Evolutionary conservation across 2,888 invertebrate genomes (phyloP).

Genomic region (Acrocyrtus sp.): DNA sequence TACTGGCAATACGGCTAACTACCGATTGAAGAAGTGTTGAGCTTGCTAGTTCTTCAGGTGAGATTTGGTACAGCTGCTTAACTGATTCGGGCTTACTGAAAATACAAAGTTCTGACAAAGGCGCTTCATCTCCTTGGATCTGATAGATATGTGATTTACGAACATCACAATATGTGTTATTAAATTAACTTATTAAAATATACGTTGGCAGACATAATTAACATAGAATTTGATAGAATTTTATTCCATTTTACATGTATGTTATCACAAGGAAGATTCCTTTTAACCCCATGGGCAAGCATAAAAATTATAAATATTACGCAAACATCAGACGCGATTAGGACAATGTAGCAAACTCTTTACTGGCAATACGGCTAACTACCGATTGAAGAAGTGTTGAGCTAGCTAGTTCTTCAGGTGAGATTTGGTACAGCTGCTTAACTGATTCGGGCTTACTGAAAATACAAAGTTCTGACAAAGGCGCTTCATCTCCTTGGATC

Average conservation of each 20-base stretch:
- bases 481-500: slow-evolving; percentile 71
- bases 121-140: slow-evolving; percentile 71
- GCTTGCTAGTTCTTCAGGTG: slow-evolving; percentile 68
- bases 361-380: slow-evolving; percentile 76
- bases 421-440: slow-evolving; percentile 73
- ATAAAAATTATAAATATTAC: background rate
- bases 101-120: slow-evolving; percentile 68
- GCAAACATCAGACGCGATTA: slow-evolving; percentile 62
- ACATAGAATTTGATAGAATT: too few species aligned
- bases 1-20: slow-evolving; percentile 76
- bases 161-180: slow-evolving; percentile 32
- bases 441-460: slow-evolving; percentile 70
- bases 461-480: slow-evolving; percentile 68
- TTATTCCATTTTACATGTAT: too few species aligned
- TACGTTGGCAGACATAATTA: slow-evolving; percentile 11
- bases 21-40: slow-evolving; percentile 71
- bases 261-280: too few species aligned
- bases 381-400: slow-evolving; percentile 71
- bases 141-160: slow-evolving; percentile 57
- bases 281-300: too few species aligned
- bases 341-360: slow-evolving; percentile 68
- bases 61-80: slow-evolving; percentile 73
- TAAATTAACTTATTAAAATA: slow-evolving; percentile 32
- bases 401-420: slow-evolving; percentile 68
- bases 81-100: slow-evolving; percentile 70